Percentiles rank a stretch among this genome's conserved stretches.
Evolutionary conservation across 2,113 vertebrate genomes (phyloP).

Genomic region (Neogobius melanostomus): DNA sequence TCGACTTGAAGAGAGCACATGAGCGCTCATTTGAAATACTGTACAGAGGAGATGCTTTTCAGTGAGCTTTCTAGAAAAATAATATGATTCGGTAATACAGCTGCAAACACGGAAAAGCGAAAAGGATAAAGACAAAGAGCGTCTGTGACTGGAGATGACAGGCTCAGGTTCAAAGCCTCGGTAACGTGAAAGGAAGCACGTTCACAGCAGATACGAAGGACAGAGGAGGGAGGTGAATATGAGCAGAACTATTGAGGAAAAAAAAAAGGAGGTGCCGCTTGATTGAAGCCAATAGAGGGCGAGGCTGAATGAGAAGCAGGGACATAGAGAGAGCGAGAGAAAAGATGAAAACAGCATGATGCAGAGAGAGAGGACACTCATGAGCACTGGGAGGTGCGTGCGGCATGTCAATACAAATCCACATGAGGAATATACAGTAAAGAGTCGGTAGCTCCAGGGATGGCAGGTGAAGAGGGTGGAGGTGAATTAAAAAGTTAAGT

Average conservation of each 20-base stretch:
- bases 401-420: constrained; percentile 58
- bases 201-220: constrained; percentile 40
- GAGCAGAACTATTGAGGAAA: constrained; percentile 9
- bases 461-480: no score
- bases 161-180: constrained; percentile 20
- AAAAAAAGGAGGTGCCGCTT: constrained; percentile 5
- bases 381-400: constrained; percentile 49
- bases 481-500: no score
- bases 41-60: neutral
- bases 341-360: no score
- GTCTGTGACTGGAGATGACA: constrained; percentile 26
- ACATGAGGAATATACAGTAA: neutral
- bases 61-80: neutral
- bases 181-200: constrained; percentile 9
- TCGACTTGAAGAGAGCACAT: neutral
- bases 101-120: neutral
- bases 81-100: neutral
- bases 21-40: neutral
- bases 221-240: constrained; percentile 43
- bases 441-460: neutral
- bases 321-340: constrained; percentile 7
- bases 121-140: constrained; percentile 8
- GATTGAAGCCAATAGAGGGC: constrained; percentile 28
- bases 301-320: constrained; percentile 33
- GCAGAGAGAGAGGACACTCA: constrained; percentile 26